A percentile compares a stretch with the other conserved stretches of the same genome.
Conservation (phyloP, 2,797 vertebrate species). For the Coregonus sp. region DNA sequence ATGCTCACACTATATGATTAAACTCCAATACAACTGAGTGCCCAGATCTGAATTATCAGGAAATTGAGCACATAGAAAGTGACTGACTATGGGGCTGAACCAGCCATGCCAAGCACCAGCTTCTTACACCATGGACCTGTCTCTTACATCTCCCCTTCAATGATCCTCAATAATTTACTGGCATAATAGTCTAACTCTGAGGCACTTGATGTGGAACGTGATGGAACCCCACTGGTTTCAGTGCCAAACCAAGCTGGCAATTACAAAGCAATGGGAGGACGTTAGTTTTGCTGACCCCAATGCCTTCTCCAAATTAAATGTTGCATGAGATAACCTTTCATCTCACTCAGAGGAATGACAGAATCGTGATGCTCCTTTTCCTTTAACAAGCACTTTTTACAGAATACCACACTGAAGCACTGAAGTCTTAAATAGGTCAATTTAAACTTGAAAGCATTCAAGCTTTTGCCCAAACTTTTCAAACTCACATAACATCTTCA, state of each 20-base stretch:
- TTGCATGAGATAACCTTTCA: conserved; percentile 31
- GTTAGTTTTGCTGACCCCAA: conserved; percentile 28
- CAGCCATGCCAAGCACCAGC: conserved; percentile 29
- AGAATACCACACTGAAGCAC: conserved; percentile 17
- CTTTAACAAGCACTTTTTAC: conserved; percentile 12
- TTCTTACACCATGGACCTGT: not conserved
- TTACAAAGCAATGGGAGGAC: not conserved
- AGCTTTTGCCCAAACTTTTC: conserved; percentile 25
- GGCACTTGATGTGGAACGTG: not conserved
- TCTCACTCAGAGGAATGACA: conserved; percentile 40
- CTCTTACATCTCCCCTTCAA: conserved; percentile 28
- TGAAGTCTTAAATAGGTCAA: conserved; percentile 51
- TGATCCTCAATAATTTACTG: not conserved
- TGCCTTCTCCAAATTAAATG: conserved; percentile 33
- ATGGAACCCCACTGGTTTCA: not conserved
- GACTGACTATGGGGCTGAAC: conserved; percentile 47
- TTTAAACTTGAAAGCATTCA: conserved; percentile 40
- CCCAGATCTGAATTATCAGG: conserved; percentile 62
- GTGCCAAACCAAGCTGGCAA: not conserved
- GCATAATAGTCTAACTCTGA: not conserved
- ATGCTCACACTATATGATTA: conserved; percentile 58
- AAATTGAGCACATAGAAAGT: conserved; percentile 44
- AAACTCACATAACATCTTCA: conserved; percentile 17
- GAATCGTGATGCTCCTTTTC: conserved; percentile 39
- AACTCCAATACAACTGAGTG: conserved; percentile 56